Base-by-base conservation (phyloP, 2,113 vertebrate species). In the Zapus hudsonius region DNA sequence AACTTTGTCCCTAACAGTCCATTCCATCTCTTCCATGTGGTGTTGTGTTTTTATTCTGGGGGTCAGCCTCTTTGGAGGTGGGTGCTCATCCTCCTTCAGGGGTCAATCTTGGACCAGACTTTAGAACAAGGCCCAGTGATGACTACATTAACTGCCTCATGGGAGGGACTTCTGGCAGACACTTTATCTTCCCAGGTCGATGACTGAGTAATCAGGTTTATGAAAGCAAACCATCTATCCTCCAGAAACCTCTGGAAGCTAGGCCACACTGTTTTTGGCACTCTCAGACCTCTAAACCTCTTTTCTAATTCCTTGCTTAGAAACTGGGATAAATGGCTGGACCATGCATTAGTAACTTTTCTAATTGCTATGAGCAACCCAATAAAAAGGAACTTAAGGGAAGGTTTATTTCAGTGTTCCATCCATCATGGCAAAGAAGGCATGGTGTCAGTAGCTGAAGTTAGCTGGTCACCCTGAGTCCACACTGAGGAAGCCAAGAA, bases 141-240 rank as follows among this genome's bases (percentile, higher is more conserved):
- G 40, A 23, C 29, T 11, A 3, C 0, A 1, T 31, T 0, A 16
- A 42, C 22, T 66, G 38, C 27, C 67, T 33, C 27, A 8, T 0
- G 47, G 70, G 67, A 64, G 33, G 81, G 38, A 83, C 31, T 47
- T 63, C 63, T 75, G n/a, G 61, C 47, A 78, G 57, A 69, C 2
- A 0, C 33, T 40, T 66, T 42, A 16, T 59, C 76, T 69, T 83
- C 44, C 57, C n/a, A 0, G 15, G 25, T n/a, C 10, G 64, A 44
- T n/a, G 29, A 42, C 20, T 1, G 38, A 47, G n/a, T 27, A n/a
- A 19, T n/a, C 9, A 2, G 75, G 31, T 33, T 82, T 42, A 19
- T 44, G 31, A 74, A 91, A 74, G 67, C 33, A 23, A 85, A 70
- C 42, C 0, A 33, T 22, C 16, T 29, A 64, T 9, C 17, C 38